Base-by-base conservation (phyloP, 2,888 invertebrate genomes). In the Machimus rusticus region DNA sequence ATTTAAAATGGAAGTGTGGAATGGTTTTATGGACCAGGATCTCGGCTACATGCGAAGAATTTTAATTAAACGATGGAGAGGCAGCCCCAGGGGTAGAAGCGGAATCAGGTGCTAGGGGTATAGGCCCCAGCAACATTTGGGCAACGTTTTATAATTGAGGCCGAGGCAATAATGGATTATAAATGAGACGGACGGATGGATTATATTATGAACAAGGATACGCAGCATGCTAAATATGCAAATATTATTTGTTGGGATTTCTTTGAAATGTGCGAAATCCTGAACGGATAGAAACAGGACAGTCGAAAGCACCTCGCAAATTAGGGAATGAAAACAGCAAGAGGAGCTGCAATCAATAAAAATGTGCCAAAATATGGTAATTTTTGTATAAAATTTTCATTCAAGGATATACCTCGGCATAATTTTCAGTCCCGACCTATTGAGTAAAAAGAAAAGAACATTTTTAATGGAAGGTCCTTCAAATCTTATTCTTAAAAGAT, bases 41-140 rank as follows among this genome's bases (percentile, higher is more conserved):
- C 85, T 85, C 46, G 28, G 57, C 74, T 23, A 51, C 85, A 85
- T 85, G 85, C 85, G 8, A 74, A 34, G 85, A 85, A 85, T 85
- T 85, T 85, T 85, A 85, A 85, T 85, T 85, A 85, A 85, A 85
- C 85, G 85, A 85, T 74, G 74, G 74, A 85, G 74, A 79, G 43
- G 74, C 43, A 74, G 85, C 46, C 85, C 39, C 39, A 37, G 43
- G 46, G 85, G 31, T 46, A 46, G 28, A 74, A 34, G 46, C 4
- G 23, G 66, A 46, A 85, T 85, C 85, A 85, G 85, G 74, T 85
- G 85, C 43, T 34, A n/a, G 77, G 39, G 77, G 82, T 84, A 34
- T 34, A 84, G 23, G 23, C 28, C 74, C 85, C 57, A 74, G 85
- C 74, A 85, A 85, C 85, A 85, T 74, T 85, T 85, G 85, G 39